Evolutionary conservation across 2,888 invertebrate genomes (phyloP), one percentile per base, ranked within the genome.

Genomic region (Nymphalis c-album): DNA sequence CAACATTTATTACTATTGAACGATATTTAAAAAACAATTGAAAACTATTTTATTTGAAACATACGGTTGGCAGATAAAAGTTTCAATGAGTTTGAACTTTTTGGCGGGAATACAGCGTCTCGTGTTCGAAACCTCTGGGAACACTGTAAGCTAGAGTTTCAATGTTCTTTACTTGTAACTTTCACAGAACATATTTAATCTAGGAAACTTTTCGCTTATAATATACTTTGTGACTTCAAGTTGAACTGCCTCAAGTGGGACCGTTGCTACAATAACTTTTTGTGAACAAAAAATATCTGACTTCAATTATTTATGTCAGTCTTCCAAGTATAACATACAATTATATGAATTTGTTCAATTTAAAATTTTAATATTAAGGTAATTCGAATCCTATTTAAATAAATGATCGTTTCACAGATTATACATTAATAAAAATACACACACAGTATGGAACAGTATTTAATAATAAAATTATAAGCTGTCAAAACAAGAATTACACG

Each of bases 111-210:
- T 46, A 46, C 47, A 40, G 46, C 26, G 58, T 22, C 6, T 47
- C 7, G 31, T 53, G 57, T 57, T 18, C 46, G n/a, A 18, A 47
- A 22, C 60, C 53, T 18, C 31, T 60, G 46, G 64, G 45, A 64
- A 51, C n/a, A 59, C 50, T 51, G 26, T 40, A 50, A 60, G 51
- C 50, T 60, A 31, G 51, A 60, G 51, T 64, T 59, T 59, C 45
- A 60, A 64, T 64, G 51, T 59, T 51, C 45, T 64, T 64, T 48
- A 64, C 59, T 45, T 51, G 40, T 64, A 64, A 59, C 64, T 64
- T 64, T 64, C 46, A 64, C 45, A 60, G 64, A 59, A 64, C 59
- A 51, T 59, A 51, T 45, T 64, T 51, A 60, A 51, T 64, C 59
- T 18, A 59, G 59, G 26, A 64, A 51, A 51, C 51, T 64, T 64